Percentiles rank a stretch among this genome's conserved stretches.
Evolutionary conservation across 2,797 vertebrate genomes (phyloP).

Genomic region (Knipowitschia caucasica): DNA sequence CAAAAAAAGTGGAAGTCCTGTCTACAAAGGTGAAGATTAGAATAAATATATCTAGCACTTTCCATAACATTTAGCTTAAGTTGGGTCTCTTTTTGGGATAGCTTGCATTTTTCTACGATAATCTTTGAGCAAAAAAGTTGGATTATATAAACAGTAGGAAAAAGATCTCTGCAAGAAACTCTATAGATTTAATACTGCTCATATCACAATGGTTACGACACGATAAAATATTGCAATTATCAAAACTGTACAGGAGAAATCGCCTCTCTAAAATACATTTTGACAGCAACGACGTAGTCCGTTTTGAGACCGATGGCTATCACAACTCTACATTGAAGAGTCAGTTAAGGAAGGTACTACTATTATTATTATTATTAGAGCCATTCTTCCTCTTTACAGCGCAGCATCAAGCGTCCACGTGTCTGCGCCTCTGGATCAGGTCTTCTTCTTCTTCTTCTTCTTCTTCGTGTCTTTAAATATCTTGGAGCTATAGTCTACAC

Average conservation of each 20-base stretch:
- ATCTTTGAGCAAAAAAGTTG: constrained; percentile 78
- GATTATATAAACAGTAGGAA: constrained; percentile 98
- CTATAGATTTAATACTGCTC: constrained; percentile 87
- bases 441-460: no score
- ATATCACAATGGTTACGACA: constrained; percentile 93
- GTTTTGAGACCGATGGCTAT: constrained; percentile 54
- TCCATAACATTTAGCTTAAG: constrained; percentile 71
- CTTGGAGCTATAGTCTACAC: no score
- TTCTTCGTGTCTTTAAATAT: no score
- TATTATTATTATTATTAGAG: neutral
- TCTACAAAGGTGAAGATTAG: constrained; percentile 76
- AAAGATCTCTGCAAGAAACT: constrained; percentile 89
- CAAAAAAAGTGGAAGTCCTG: constrained; percentile 73
- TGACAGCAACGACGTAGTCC: constrained; percentile 3
- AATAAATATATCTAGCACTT: constrained; percentile 80
- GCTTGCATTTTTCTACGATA: constrained; percentile 57
- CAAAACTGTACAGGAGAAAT: constrained; percentile 96
- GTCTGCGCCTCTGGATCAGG: no score
- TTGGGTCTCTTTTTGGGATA: constrained; percentile 76
- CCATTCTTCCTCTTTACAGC: neutral
- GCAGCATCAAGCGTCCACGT: no score
- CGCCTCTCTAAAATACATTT: constrained; percentile 96
- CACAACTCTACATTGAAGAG: constrained; percentile 48
- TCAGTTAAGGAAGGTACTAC: constrained; percentile 51
- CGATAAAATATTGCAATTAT: constrained; percentile 98